These are phyloP conservation scores for Enteromius treurensis DNA, from an alignment of 2,797 vertebrate species.

Conservation along the genomic window DNA sequence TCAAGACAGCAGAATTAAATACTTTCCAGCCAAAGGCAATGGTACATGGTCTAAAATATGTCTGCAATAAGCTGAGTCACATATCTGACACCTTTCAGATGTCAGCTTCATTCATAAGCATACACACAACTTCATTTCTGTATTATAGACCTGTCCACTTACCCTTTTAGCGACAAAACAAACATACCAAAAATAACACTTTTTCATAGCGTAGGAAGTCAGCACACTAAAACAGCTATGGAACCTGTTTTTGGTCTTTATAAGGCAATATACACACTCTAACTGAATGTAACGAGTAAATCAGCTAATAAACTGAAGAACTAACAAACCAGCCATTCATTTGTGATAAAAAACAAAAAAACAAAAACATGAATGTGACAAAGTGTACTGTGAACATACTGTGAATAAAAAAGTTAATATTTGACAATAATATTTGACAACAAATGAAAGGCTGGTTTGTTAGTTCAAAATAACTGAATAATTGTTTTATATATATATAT, in stretches of 20 bases:
- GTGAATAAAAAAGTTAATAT: background rate
- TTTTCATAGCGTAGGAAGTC: background rate
- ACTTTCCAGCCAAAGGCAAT: conserved; percentile 18
- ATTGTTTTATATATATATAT: too few species aligned
- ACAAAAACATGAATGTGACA: background rate
- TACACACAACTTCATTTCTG: background rate
- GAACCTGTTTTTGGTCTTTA: background rate
- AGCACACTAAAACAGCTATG: background rate
- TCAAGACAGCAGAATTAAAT: conserved; percentile 7
- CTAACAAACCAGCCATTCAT: background rate
- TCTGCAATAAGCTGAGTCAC: conserved; percentile 5
- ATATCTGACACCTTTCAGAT: background rate
- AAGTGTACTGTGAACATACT: too few species aligned
- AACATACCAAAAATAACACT: conserved; percentile 2
- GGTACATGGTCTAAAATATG: background rate
- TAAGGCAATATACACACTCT: background rate
- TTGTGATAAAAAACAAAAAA: too few species aligned
- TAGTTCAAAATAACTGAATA: too few species aligned
- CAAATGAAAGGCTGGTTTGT: too few species aligned
- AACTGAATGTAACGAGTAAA: background rate
- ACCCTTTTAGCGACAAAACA: background rate
- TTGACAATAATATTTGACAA: background rate
- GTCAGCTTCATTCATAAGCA: background rate
- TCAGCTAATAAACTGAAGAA: background rate
- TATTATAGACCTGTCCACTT: background rate